phyloP scores from a whole-genome alignment of 2,888 invertebrate species.

The Microplitis manilae region DNA sequence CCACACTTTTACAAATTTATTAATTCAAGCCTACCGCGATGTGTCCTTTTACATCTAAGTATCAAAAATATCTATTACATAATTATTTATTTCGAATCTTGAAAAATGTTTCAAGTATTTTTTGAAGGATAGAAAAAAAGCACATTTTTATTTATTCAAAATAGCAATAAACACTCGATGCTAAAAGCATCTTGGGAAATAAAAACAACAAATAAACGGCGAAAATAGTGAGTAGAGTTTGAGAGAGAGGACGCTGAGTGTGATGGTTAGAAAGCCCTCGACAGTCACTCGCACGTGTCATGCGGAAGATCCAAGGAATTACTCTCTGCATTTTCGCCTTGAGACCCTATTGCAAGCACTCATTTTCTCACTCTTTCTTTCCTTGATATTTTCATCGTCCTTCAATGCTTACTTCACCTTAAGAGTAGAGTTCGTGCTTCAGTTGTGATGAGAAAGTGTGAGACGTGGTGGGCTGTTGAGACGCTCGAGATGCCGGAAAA shows the following conservation, averaged over 20 bases:
- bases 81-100: no score
- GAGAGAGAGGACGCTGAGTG: background rate
- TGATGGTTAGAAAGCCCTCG: conserved; percentile 28
- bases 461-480: background rate
- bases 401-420: conserved; percentile 9
- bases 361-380: conserved; percentile 3
- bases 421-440: conserved; percentile 6
- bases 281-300: conserved; percentile 42
- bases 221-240: background rate
- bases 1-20: no score
- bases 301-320: conserved; percentile 37
- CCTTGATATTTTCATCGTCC: conserved; percentile 15
- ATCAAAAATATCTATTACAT: no score
- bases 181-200: background rate
- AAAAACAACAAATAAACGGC: conserved; percentile 21
- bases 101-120: no score
- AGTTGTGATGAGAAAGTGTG: conserved; percentile 6
- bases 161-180: conserved; percentile 1
- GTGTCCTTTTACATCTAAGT: no score
- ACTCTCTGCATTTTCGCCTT: conserved; percentile 22
- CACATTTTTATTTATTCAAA: background rate
- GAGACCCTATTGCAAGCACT: conserved; percentile 25
- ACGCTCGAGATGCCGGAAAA: conserved; percentile 2
- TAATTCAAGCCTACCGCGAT: no score
- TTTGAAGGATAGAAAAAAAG: no score